A percentile compares a stretch with the other conserved stretches of the same genome.
phyloP scores from a whole-genome alignment of 2,888 invertebrate species.

The Drosophila infuscata region DNA sequence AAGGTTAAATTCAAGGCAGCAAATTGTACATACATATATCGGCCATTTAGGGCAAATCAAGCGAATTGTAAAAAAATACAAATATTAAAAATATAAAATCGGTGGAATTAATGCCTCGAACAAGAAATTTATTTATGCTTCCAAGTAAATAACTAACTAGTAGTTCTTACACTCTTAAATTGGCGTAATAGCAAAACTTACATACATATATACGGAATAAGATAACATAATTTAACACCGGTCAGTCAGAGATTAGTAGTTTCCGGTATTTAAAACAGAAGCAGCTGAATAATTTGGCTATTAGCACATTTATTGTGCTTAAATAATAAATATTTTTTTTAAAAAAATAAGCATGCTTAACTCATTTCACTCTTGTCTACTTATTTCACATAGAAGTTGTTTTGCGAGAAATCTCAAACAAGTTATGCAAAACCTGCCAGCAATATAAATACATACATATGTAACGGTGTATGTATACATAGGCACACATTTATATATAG shows the following conservation, averaged over 20 bases:
- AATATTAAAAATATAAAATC: neutral
- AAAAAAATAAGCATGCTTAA: neutral
- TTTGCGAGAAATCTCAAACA: constrained; percentile 42
- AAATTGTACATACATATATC: neutral
- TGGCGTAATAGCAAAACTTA: neutral
- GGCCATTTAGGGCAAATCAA: constrained; percentile 9
- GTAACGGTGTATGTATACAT: neutral
- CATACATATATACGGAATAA: neutral
- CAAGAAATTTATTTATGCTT: neutral
- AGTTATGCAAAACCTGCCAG: constrained; percentile 42
- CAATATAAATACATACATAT: constrained; percentile 10
- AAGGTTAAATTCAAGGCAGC: constrained; percentile 17
- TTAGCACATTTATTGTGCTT: neutral
- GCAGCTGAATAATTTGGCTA: neutral
- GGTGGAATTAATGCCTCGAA: neutral
- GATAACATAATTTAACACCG: neutral
- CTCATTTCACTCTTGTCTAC: constrained; percentile 5
- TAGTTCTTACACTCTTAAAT: neutral
- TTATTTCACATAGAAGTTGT: constrained; percentile 17
- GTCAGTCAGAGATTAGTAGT: neutral
- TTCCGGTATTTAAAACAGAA: neutral
- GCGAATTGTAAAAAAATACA: constrained; percentile 1
- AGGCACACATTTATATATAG: neutral
- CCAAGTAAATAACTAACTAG: neutral
- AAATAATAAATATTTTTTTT: neutral